Conservation (phyloP, 2,888 invertebrate genomes). For the Chalcosyrphus nemorum region DNA sequence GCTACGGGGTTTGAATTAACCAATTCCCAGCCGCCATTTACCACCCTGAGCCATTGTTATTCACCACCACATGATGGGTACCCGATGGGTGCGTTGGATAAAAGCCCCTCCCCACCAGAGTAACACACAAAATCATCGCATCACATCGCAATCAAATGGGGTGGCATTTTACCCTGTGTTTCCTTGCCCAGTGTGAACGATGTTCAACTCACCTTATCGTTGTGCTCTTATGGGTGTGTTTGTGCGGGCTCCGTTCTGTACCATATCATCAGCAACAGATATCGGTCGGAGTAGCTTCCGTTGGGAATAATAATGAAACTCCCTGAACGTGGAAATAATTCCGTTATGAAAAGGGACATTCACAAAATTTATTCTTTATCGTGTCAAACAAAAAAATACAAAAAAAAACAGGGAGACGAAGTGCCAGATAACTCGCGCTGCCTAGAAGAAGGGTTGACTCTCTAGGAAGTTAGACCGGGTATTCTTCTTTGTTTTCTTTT, state of each 20-base stretch:
- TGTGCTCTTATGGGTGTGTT: constrained; percentile 31
- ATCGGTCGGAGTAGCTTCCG: constrained; percentile 40
- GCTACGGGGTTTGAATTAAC: constrained; percentile 13
- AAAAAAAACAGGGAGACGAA: constrained; percentile 29
- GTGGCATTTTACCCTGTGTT: neutral
- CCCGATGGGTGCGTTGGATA: constrained; percentile 39
- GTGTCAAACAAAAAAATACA: constrained; percentile 38
- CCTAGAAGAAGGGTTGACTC: constrained; percentile 51
- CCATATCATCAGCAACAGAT: constrained; percentile 67
- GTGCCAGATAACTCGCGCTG: constrained; percentile 32
- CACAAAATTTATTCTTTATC: constrained; percentile 68
- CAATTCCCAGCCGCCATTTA: constrained; percentile 18
- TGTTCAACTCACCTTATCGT: constrained; percentile 69
- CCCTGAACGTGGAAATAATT: constrained; percentile 62
- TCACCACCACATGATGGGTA: constrained; percentile 56
- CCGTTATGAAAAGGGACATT: constrained; percentile 61
- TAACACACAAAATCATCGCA: constrained; percentile 40
- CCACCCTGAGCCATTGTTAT: constrained; percentile 55
- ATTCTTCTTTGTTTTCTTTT: constrained; percentile 7
- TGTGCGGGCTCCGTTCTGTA: neutral
- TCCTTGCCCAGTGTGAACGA: constrained; percentile 49
- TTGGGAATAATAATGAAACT: constrained; percentile 68
- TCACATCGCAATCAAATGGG: constrained; percentile 27
- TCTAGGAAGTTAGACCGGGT: constrained; percentile 27
- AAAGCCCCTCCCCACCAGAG: neutral